These are phyloP conservation scores for Musca vetustissima DNA, from an alignment of 1,140 invertebrate species.

Conservation along the genomic window DNA sequence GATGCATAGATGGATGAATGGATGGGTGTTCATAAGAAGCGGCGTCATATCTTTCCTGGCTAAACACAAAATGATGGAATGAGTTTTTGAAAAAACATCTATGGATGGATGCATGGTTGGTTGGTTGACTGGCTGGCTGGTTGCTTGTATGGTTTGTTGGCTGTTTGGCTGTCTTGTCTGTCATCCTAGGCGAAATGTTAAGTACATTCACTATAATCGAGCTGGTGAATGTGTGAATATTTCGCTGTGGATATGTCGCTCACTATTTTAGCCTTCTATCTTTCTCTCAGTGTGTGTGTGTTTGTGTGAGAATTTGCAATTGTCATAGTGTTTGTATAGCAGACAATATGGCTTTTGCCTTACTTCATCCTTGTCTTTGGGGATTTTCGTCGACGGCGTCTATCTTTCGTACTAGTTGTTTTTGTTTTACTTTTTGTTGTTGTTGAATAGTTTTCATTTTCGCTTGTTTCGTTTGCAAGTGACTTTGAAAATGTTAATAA, in stretches of 20 bases:
- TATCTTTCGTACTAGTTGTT: background rate
- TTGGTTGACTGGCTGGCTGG: background rate
- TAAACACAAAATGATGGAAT: too few species aligned
- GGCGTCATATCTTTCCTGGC: too few species aligned
- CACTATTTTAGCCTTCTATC: too few species aligned
- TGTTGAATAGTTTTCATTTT: background rate
- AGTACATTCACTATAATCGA: slow-evolving; percentile 19
- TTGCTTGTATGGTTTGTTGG: background rate
- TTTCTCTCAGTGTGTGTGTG: background rate
- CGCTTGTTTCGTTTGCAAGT: slow-evolving; percentile 8
- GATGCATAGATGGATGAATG: too few species aligned
- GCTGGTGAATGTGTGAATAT: background rate
- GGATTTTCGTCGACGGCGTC: background rate
- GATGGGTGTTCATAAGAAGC: too few species aligned
- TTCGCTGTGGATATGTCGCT: background rate
- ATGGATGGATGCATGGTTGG: background rate
- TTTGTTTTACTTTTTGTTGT: slow-evolving; percentile 1
- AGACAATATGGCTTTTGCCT: slow-evolving; percentile 22
- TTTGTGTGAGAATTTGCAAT: background rate
- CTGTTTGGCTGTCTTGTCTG: slow-evolving; percentile 10
- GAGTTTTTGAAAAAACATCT: too few species aligned
- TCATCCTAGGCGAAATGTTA: slow-evolving; percentile 19
- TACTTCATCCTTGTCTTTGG: slow-evolving; percentile 2
- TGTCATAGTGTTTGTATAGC: slow-evolving; percentile 16
- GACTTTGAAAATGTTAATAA: slow-evolving; percentile 22